phyloP scores from a whole-genome alignment of 2,113 vertebrate species.

The Oryzias melastigma region DNA sequence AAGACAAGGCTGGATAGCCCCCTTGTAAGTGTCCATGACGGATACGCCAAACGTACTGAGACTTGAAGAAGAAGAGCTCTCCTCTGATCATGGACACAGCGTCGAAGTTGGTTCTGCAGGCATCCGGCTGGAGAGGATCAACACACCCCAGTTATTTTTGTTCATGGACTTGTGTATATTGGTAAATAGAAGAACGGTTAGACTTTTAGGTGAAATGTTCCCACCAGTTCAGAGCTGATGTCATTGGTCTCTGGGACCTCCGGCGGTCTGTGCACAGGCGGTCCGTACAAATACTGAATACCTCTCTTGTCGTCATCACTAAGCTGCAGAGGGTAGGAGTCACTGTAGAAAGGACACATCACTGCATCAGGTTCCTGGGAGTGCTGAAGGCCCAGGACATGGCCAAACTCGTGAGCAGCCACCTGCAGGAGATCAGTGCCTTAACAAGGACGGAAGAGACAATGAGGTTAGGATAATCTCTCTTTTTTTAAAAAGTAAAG shows the following conservation, averaged over 20 bases:
- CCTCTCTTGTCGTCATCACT: constrained; percentile 87
- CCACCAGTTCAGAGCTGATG: constrained; percentile 53
- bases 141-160: constrained; percentile 3
- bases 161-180: not conserved
- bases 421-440: constrained; percentile 92
- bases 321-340: constrained; percentile 84
- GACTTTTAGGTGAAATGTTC: not conserved
- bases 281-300: constrained; percentile 88
- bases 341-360: constrained; percentile 92
- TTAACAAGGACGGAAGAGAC: constrained; percentile 33
- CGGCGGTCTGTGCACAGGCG: constrained; percentile 29
- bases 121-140: constrained; percentile 71
- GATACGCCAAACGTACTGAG: constrained; percentile 87
- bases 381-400: constrained; percentile 89
- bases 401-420: constrained; percentile 92
- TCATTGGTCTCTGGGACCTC: constrained; percentile 66
- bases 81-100: constrained; percentile 89
- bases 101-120: constrained; percentile 84
- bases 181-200: not conserved
- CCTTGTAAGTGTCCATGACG: constrained; percentile 82
- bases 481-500: no score
- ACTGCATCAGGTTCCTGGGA: constrained; percentile 84
- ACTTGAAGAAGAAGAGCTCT: constrained; percentile 95
- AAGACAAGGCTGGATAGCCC: constrained; percentile 87
- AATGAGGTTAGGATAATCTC: not conserved